A percentile compares a stretch with the other conserved stretches of the same genome.
phyloP scores from a whole-genome alignment of 2,888 invertebrate genomes.

The Altica lythri region DNA sequence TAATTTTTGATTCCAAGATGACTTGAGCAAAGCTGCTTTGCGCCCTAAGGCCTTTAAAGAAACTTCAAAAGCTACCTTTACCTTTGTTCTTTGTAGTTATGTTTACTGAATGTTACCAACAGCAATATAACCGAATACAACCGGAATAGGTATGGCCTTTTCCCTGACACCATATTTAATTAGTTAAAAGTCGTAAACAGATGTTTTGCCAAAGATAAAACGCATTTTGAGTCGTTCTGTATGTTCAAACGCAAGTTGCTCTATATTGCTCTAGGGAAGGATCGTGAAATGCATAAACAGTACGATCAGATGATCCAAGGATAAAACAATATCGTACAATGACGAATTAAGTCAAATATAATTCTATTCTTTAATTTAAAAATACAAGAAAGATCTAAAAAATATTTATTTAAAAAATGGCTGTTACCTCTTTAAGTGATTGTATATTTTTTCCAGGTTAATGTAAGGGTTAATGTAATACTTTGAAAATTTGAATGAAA shows the following conservation, averaged over 20 bases:
- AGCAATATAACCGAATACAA: constrained; percentile 22
- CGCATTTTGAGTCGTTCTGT: constrained; percentile 14
- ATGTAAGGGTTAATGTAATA: too few relatives aligned
- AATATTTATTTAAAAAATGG: too few relatives aligned
- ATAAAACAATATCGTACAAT: too few relatives aligned
- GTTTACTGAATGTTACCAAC: constrained; percentile 40
- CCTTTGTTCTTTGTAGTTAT: constrained; percentile 37
- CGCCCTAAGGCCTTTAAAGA: constrained; percentile 26
- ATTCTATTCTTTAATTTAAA: too few relatives aligned
- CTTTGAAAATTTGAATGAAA: too few relatives aligned
- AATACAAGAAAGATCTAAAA: too few relatives aligned
- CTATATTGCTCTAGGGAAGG: too few relatives aligned
- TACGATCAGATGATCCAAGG: too few relatives aligned
- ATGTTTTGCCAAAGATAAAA: constrained; percentile 33
- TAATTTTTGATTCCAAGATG: constrained; percentile 24
- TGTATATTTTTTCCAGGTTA: too few relatives aligned
- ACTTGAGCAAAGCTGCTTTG: not conserved
- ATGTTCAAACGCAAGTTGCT: constrained; percentile 5
- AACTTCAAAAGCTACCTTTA: constrained; percentile 35
- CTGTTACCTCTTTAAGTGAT: too few relatives aligned
- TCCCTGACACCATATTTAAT: constrained; percentile 35
- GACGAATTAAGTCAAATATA: too few relatives aligned
- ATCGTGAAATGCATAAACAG: too few relatives aligned
- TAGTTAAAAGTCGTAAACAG: constrained; percentile 38
- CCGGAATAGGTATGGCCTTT: constrained; percentile 6